phyloP scores from a whole-genome alignment of 1,140 invertebrate genomes.

The Cardiocondyla obscurior region DNA sequence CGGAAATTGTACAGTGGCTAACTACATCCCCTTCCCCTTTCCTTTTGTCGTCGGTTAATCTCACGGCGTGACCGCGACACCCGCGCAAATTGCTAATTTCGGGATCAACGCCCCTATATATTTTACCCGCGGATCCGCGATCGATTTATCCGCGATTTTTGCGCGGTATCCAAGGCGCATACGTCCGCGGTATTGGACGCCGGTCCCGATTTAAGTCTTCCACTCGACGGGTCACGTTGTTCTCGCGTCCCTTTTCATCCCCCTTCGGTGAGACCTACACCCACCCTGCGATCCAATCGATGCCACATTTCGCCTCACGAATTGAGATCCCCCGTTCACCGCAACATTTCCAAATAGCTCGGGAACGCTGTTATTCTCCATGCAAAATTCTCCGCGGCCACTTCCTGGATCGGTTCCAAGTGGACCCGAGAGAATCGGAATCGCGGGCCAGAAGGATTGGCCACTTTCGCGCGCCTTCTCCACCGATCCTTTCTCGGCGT shows the following conservation, averaged over 20 bases:
- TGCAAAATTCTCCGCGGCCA: slow-evolving; percentile 30
- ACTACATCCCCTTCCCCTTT: background rate
- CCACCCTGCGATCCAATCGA: slow-evolving; percentile 37
- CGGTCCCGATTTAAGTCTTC: slow-evolving; percentile 17
- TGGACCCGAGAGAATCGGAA: slow-evolving; percentile 2
- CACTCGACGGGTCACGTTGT: background rate
- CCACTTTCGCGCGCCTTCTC: background rate
- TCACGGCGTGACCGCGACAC: background rate
- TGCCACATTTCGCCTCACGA: slow-evolving; percentile 16
- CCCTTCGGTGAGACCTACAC: slow-evolving; percentile 14
- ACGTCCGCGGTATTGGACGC: background rate
- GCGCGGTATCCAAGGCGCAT: background rate
- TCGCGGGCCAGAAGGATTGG: background rate
- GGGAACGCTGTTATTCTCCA: slow-evolving; percentile 34
- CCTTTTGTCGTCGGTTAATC: no score
- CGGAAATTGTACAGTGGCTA: slow-evolving; percentile 40
- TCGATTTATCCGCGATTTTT: slow-evolving; percentile 35
- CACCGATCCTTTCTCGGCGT: background rate
- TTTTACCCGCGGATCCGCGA: no score
- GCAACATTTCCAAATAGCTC: slow-evolving; percentile 31
- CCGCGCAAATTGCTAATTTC: slow-evolving; percentile 35
- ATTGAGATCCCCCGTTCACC: slow-evolving; percentile 26
- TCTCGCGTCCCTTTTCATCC: background rate
- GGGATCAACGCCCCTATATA: slow-evolving; percentile 33
- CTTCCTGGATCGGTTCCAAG: slow-evolving; percentile 39